Evolutionary conservation across 2,113 vertebrate species (phyloP).

Genomic region (Silurus meridionalis): DNA sequence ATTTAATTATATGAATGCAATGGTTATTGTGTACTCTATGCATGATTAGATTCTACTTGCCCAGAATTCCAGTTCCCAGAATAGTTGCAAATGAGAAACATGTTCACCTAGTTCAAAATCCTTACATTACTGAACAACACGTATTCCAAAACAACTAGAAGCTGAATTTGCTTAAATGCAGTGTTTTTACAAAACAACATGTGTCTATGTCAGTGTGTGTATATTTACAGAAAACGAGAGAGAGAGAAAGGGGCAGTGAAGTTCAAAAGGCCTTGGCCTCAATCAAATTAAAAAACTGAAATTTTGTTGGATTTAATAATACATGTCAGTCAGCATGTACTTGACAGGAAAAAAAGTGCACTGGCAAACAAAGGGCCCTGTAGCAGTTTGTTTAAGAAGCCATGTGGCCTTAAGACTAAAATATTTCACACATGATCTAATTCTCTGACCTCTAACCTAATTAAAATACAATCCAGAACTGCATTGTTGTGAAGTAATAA

Average conservation of each 20-base stretch:
- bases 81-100: constrained; percentile 64
- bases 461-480: constrained; percentile 42
- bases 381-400: neutral
- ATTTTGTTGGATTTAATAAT: constrained; percentile 22
- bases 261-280: neutral
- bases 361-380: neutral
- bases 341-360: neutral
- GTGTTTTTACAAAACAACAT: neutral
- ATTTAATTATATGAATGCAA: neutral
- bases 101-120: neutral
- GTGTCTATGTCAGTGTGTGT: neutral
- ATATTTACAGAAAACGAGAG: neutral
- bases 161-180: neutral
- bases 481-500: constrained; percentile 51
- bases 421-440: neutral
- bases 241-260: neutral
- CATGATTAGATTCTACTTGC: constrained; percentile 56
- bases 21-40: neutral
- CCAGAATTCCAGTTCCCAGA: constrained; percentile 72
- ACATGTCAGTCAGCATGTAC: neutral
- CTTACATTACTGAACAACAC: neutral
- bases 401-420: neutral
- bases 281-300: neutral
- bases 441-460: constrained; percentile 50
- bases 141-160: neutral